These are phyloP conservation scores for Herminia tarsipennalis DNA, from an alignment of 2,888 invertebrate genomes.

Conservation along the genomic window DNA sequence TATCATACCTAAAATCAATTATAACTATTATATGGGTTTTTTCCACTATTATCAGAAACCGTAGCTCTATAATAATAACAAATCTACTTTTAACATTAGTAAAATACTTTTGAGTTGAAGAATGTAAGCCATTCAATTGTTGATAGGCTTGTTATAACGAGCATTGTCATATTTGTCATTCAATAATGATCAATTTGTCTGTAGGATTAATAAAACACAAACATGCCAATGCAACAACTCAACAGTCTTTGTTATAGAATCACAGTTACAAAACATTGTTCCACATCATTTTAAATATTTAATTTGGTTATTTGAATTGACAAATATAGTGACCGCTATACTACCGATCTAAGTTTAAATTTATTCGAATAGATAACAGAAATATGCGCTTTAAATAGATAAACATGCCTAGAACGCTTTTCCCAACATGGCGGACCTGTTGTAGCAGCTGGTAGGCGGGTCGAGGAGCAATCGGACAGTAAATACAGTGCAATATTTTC, in stretches of 20 bases:
- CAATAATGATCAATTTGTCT: conserved; percentile 25
- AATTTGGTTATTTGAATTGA: conserved; percentile 10
- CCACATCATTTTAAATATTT: background rate
- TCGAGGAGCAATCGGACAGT: conserved; percentile 8
- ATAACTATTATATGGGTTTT: too few relatives aligned
- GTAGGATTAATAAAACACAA: conserved; percentile 32
- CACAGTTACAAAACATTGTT: background rate
- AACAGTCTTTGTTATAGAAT: conserved; percentile 32
- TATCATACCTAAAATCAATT: too few relatives aligned
- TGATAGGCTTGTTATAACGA: conserved; percentile 26
- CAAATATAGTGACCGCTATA: conserved; percentile 15
- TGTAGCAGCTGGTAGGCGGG: conserved; percentile 12
- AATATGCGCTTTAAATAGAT: conserved; percentile 25
- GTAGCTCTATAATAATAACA: too few relatives aligned
- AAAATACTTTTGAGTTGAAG: conserved; percentile 1
- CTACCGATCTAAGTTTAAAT: conserved; percentile 14
- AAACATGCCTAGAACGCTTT: conserved; percentile 29
- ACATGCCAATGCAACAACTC: conserved; percentile 38
- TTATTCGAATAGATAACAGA: conserved; percentile 16
- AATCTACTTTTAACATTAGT: too few relatives aligned
- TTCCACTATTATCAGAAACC: too few relatives aligned
- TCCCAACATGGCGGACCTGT: conserved; percentile 24
- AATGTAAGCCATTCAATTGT: conserved; percentile 22
- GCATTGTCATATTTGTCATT: conserved; percentile 31
- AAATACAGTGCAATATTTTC: conserved; percentile 32